Percentiles rank a stretch among this genome's conserved stretches.
Evolutionary conservation across 2,888 invertebrate species (phyloP).

Genomic region (Phragmatobia fuliginosa): DNA sequence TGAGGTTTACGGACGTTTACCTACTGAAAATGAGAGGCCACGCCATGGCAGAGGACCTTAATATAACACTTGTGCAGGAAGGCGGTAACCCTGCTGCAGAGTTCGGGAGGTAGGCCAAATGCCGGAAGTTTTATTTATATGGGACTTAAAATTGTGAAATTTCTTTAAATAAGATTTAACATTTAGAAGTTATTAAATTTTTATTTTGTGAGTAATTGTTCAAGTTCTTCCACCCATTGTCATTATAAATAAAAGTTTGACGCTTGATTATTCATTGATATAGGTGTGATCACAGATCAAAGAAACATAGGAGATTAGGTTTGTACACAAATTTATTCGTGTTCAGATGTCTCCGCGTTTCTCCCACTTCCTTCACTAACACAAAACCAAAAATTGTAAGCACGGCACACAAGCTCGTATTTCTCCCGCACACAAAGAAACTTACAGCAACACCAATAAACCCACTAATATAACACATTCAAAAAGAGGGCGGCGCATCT

Average conservation of each 20-base stretch:
- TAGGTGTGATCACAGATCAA: no score
- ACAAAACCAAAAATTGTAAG: no score
- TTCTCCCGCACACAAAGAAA: no score
- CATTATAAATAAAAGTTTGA: constrained; percentile 17
- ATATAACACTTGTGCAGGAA: background rate
- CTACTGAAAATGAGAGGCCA: background rate
- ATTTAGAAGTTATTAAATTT: background rate
- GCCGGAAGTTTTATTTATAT: background rate
- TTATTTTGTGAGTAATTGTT: background rate
- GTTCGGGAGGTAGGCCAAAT: background rate
- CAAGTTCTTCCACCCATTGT: constrained; percentile 10
- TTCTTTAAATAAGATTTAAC: background rate
- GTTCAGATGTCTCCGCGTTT: no score
- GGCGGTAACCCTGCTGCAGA: background rate
- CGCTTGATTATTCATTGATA: constrained; percentile 18
- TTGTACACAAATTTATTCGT: no score
- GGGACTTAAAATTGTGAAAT: no score
- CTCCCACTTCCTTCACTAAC: no score
- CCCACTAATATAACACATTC: no score
- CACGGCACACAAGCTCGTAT: no score
- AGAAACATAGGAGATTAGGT: no score
- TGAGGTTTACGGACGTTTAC: background rate
- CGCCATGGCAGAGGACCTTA: background rate
- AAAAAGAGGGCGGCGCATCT: no score
- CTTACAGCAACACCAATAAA: no score